phyloP scores from a whole-genome alignment of 53 echinoderm and acorn worm genomes.

The Crossaster papposus region DNA sequence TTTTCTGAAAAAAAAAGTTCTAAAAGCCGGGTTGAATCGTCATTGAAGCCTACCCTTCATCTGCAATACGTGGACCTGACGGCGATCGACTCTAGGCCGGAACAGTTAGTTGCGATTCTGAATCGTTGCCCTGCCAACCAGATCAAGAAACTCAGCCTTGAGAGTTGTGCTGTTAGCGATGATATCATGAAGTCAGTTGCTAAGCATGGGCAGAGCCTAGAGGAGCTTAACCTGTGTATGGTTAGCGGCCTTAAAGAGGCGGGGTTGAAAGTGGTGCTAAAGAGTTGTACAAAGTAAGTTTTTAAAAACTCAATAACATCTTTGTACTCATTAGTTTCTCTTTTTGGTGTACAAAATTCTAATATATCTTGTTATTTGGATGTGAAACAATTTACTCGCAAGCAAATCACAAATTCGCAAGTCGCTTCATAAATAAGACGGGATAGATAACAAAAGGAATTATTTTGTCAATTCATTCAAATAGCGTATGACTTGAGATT shows the following conservation, averaged over 20 bases:
- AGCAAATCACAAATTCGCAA: too few species aligned
- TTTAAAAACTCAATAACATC: background rate
- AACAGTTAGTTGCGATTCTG: slow-evolving; percentile 59
- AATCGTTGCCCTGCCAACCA: slow-evolving; percentile 49
- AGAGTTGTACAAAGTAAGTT: slow-evolving; percentile 49
- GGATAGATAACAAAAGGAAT: too few species aligned
- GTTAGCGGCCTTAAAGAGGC: slow-evolving; percentile 55
- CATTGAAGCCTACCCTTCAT: slow-evolving; percentile 14
- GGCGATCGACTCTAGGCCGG: slow-evolving; percentile 61
- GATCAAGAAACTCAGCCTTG: slow-evolving; percentile 79
- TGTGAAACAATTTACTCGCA: too few species aligned
- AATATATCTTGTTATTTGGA: too few species aligned
- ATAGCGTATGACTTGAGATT: too few species aligned
- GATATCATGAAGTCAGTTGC: slow-evolving; percentile 49
- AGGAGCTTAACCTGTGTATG: slow-evolving; percentile 87
- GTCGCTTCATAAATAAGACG: too few species aligned
- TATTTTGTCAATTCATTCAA: too few species aligned
- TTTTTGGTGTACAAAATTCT: too few species aligned
- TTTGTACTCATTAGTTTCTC: too few species aligned
- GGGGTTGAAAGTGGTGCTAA: slow-evolving; percentile 40
- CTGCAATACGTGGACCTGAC: slow-evolving; percentile 84
- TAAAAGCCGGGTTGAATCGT: background rate
- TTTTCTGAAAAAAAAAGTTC: background rate
- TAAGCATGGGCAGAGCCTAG: slow-evolving; percentile 16
- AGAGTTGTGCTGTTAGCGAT: slow-evolving; percentile 69